Base-by-base conservation (phyloP, 1,140 invertebrate species). In the Tachypleus tridentatus region DNA sequence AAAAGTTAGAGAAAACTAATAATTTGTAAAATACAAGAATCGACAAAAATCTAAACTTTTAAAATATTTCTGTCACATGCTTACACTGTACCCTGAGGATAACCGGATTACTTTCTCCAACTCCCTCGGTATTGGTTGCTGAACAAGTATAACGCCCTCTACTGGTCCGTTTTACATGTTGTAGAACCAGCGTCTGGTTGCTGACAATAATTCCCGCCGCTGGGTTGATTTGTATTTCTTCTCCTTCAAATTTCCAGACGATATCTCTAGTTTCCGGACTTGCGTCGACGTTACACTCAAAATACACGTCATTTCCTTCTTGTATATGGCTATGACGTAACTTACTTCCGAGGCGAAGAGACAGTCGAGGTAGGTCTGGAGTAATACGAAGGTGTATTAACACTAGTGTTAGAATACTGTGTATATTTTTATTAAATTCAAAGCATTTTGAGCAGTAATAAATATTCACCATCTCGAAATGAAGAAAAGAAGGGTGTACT, bases 81-180 rank as follows among this genome's bases (percentile, higher is more conserved):
- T 87, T 82, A 92, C 90, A 93, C 77, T 91, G 83, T 59, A 95
- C 89, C 76, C 93, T 88, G 59, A 95, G 79, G 64, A 85, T 82
- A 74, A 93, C 90, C 2, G 86, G 82, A 54, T 84, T 82, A 76
- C 90, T 93, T 67, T 88, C 87, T 4, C 90, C 89, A 70, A 91
- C 88, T 2, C 91, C 91, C 77, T 93, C 90, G 0, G 85, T 85
- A 74, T 94, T 95, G 77, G 86, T 87, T 0, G 89, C 92, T 3
- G 91, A 86, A 74, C 91, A 95, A 1, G 88, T 89, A 77, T 93
- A 94, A 4, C 61, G 57, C 4, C 75, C 75, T 9, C 71, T 65
- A 54, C 73, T 69, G 9, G 70, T 68, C 11, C 73, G 63, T 6
- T 63, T 61, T 7, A 76, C 74, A 11, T 70, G 67, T 65, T 76